Percentiles rank a stretch among this genome's conserved stretches.
Evolutionary conservation across 2,797 vertebrate species (phyloP).

Genomic region (Tenualosa ilisha): DNA sequence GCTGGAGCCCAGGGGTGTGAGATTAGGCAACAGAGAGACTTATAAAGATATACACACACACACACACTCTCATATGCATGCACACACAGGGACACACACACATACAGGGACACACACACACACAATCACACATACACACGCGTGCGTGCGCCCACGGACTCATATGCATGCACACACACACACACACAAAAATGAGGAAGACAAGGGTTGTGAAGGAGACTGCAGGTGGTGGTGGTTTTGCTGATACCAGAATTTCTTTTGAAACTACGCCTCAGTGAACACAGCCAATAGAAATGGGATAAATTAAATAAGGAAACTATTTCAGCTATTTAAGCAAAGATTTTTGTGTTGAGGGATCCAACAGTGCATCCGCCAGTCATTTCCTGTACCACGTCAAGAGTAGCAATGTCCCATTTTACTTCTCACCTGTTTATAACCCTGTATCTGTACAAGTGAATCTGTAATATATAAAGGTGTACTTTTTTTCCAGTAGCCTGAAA

Average conservation of each 20-base stretch:
- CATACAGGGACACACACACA: conserved; percentile 20
- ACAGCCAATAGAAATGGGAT: background rate
- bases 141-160: background rate
- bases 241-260: background rate
- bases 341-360: background rate
- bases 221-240: background rate
- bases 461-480: background rate
- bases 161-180: background rate
- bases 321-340: background rate
- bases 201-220: conserved; percentile 2
- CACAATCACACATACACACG: background rate
- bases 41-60: background rate
- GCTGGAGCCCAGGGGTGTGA: background rate
- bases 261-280: background rate
- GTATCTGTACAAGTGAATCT: too few relatives aligned
- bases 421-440: too few relatives aligned
- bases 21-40: too few relatives aligned
- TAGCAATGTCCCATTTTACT: too few relatives aligned
- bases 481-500: background rate
- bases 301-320: background rate
- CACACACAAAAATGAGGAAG: background rate
- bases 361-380: background rate
- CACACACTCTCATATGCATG: background rate
- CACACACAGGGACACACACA: background rate
- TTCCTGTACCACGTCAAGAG: too few relatives aligned